phyloP scores from a whole-genome alignment of 2,797 vertebrate genomes.

The Phalloptychus januarius region DNA sequence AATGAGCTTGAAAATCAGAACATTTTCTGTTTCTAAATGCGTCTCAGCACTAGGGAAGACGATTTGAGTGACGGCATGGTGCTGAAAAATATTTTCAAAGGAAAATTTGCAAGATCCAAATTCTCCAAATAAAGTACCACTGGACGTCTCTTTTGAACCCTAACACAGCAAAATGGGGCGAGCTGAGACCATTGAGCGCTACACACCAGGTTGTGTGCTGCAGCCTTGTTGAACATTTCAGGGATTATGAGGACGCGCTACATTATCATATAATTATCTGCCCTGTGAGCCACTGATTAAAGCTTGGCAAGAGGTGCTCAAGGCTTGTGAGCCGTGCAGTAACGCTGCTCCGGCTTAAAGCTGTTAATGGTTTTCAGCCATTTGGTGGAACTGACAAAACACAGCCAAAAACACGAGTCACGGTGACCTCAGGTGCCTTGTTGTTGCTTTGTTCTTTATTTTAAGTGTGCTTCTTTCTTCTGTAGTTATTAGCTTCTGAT shows the following conservation, averaged over 20 bases:
- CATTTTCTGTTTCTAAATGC: not conserved
- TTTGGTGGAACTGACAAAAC: constrained; percentile 1
- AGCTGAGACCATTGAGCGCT: not conserved
- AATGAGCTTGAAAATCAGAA: constrained; percentile 16
- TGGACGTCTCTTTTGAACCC: not conserved
- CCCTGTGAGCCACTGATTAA: constrained; percentile 25
- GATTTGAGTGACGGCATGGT: not conserved
- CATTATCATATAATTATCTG: constrained; percentile 34
- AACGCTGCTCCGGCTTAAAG: not conserved
- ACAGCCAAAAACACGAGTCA: constrained; percentile 5
- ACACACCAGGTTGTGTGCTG: constrained; percentile 1
- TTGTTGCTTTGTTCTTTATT: not conserved
- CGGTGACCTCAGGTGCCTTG: constrained; percentile 18
- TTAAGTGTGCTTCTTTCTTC: not conserved
- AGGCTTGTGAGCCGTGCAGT: constrained; percentile 5
- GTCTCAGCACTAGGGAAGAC: not conserved
- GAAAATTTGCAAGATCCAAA: not conserved
- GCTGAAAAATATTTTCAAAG: not conserved
- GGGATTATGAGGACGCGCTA: constrained; percentile 24
- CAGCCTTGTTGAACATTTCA: constrained; percentile 21
- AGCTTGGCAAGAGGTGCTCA: constrained; percentile 14
- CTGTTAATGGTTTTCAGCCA: constrained; percentile 6
- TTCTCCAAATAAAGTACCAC: not conserved
- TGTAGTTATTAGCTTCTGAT: not conserved
- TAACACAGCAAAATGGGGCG: not conserved